Percentiles rank a stretch among this genome's conserved stretches.
These are phyloP conservation scores for Homalodisca vitripennis DNA, from an alignment of 1,140 invertebrate species.

Conservation along the genomic window DNA sequence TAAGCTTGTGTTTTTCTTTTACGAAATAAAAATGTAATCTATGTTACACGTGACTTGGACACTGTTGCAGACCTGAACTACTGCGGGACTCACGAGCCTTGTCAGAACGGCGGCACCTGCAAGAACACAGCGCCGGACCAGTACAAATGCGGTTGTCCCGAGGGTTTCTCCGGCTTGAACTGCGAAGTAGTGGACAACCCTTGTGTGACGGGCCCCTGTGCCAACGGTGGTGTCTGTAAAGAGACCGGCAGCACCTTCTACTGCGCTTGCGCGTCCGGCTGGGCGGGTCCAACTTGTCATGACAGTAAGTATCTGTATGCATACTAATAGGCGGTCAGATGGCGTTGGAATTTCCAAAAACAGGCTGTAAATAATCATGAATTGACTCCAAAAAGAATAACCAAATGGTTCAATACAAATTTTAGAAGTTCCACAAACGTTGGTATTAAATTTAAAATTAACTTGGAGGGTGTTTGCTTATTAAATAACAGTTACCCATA, in stretches of 20 bases:
- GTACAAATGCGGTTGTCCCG: constrained; percentile 87
- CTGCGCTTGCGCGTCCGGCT: constrained; percentile 85
- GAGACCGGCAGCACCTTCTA: constrained; percentile 55
- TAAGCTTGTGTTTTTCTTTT: too few species aligned
- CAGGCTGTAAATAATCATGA: too few species aligned
- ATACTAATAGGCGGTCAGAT: too few species aligned
- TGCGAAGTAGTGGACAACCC: constrained; percentile 92
- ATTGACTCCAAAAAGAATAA: too few species aligned
- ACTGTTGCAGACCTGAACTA: constrained; percentile 87
- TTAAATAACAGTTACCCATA: too few species aligned
- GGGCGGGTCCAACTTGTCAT: constrained; percentile 77
- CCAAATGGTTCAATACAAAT: too few species aligned
- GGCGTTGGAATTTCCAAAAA: too few species aligned
- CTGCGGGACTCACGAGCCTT: constrained; percentile 95
- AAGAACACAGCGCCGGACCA: constrained; percentile 91
- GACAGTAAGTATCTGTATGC: constrained; percentile 54
- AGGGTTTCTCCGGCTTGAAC: constrained; percentile 86
- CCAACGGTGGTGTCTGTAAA: constrained; percentile 79
- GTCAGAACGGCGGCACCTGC: constrained; percentile 93
- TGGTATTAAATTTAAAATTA: too few species aligned
- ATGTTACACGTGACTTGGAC: too few species aligned
- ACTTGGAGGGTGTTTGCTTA: too few species aligned
- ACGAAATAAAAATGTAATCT: too few species aligned
- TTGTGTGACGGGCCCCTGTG: constrained; percentile 84
- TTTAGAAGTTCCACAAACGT: too few species aligned